Percentiles rank a stretch among this genome's conserved stretches.
These are phyloP conservation scores for Oncorhynchus nerka DNA, from an alignment of 2,113 vertebrate genomes.

Conservation along the genomic window DNA sequence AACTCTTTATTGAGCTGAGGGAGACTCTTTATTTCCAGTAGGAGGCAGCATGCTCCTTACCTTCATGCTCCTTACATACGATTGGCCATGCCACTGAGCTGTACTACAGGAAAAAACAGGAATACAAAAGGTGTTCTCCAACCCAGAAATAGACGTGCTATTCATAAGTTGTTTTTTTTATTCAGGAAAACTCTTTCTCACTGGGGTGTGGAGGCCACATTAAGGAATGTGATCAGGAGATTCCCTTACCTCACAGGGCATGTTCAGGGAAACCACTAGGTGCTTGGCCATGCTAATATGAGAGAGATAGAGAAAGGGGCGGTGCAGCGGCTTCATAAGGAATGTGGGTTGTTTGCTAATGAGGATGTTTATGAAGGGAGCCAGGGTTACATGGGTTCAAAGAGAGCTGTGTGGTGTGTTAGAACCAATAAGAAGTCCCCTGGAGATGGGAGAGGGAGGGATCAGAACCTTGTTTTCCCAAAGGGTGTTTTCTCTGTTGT, in stretches of 20 bases:
- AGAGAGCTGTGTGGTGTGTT: conserved; percentile 9
- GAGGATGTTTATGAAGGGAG: not conserved
- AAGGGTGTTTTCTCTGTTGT: not conserved
- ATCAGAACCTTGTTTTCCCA: not conserved
- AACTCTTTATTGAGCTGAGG: conserved; percentile 64
- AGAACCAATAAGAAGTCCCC: conserved; percentile 2
- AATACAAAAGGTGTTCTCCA: too few species aligned
- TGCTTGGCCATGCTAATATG: not conserved
- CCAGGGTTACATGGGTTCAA: not conserved
- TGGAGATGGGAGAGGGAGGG: conserved; percentile 2
- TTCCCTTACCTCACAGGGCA: not conserved
- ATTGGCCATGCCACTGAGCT: conserved; percentile 65
- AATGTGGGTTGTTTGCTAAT: conserved; percentile 15
- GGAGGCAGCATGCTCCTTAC: conserved; percentile 61
- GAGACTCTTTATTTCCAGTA: conserved; percentile 79
- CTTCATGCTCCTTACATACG: conserved; percentile 72
- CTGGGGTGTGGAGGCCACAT: not conserved
- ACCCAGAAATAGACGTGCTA: too few species aligned
- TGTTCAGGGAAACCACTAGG: too few species aligned
- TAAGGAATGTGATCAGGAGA: too few species aligned
- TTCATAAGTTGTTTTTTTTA: too few species aligned
- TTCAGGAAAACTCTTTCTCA: not conserved
- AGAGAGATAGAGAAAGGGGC: not conserved
- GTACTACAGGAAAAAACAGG: not conserved
- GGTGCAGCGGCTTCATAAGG: not conserved